Conservation (phyloP, 2,797 vertebrate species). For the Coccyzus lansbergi region DNA sequence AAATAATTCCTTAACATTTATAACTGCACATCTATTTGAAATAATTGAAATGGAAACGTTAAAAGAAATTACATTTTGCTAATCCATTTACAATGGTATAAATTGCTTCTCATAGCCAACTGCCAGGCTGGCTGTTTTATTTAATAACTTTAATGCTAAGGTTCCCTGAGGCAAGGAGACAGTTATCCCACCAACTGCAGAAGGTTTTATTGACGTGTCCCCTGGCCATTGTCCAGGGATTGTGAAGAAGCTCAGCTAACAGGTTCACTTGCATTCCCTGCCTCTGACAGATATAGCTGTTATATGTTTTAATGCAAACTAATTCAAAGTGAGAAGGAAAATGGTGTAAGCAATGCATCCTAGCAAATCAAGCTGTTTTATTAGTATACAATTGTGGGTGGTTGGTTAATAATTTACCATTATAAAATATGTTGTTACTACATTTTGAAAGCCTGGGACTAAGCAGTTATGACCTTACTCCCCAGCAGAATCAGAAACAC, state of each 20-base stretch:
- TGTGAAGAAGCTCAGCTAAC: slow-evolving; percentile 3
- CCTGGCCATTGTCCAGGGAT: slow-evolving; percentile 61
- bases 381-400: neutral
- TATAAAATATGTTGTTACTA: neutral
- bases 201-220: slow-evolving; percentile 47
- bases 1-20: slow-evolving; percentile 69
- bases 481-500: neutral
- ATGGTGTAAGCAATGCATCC: neutral
- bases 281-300: neutral
- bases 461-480: neutral
- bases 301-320: neutral
- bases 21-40: slow-evolving; percentile 66
- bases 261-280: neutral
- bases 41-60: slow-evolving; percentile 74
- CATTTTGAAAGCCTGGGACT: neutral
- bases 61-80: slow-evolving; percentile 66
- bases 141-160: slow-evolving; percentile 71
- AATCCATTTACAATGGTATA: slow-evolving; percentile 73
- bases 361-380: neutral
- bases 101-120: slow-evolving; percentile 71
- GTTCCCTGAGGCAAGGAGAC: slow-evolving; percentile 65
- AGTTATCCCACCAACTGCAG: slow-evolving; percentile 71
- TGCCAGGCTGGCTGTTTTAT: slow-evolving; percentile 67
- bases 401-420: neutral
- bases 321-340: neutral